Evolutionary conservation across 2,113 vertebrate genomes (phyloP).

Genomic region (Mustela nigripes): DNA sequence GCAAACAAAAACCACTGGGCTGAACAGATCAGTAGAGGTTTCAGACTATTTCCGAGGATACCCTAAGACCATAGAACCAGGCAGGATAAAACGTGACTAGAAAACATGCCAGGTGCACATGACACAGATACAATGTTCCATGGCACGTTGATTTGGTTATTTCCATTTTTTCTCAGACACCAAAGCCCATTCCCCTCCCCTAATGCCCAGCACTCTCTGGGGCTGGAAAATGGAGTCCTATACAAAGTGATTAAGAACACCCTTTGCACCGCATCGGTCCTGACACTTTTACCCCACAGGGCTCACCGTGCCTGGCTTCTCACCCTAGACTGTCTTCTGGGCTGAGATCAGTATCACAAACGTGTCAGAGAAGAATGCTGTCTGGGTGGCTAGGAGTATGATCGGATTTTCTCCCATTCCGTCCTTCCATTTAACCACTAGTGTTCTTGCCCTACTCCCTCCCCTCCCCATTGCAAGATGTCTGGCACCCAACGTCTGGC

Average conservation of each 20-base stretch:
- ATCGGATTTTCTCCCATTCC: conserved; percentile 43
- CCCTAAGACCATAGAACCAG: not conserved
- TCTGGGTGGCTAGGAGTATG: not conserved
- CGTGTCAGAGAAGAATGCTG: conserved; percentile 63
- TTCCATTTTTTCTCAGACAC: not conserved
- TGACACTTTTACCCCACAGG: not conserved
- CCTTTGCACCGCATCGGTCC: not conserved
- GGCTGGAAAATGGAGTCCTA: conserved; percentile 44
- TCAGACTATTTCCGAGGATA: conserved; percentile 65
- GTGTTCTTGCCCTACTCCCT: not conserved
- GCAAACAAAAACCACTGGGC: not conserved
- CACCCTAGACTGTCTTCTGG: conserved; percentile 53
- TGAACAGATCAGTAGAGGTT: conserved; percentile 48
- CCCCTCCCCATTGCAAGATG: not conserved
- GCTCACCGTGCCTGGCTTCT: not conserved
- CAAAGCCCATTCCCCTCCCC: not conserved
- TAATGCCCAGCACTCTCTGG: not conserved
- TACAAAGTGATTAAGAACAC: conserved; percentile 2
- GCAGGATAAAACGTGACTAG: conserved; percentile 56
- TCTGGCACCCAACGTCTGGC: not conserved
- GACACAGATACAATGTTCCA: conserved; percentile 2
- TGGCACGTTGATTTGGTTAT: not conserved
- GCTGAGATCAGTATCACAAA: conserved; percentile 62
- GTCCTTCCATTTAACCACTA: conserved; percentile 54
- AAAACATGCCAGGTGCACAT: not conserved